Evolutionary conservation across 1,140 invertebrate species (phyloP), one percentile per base, ranked within the genome.

Genomic region (Atta colombica): DNA sequence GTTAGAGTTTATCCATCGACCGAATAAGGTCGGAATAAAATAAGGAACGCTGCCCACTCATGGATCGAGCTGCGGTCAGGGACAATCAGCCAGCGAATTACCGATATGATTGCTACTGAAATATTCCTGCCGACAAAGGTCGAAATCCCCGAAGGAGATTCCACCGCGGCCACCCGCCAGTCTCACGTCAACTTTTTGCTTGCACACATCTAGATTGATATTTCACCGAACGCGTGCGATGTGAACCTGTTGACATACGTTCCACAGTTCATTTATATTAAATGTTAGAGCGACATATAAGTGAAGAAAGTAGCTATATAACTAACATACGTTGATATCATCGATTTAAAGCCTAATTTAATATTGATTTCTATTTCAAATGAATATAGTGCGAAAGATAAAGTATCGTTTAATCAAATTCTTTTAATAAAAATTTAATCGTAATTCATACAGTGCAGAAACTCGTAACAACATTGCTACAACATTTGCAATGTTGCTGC

Each of bases 51-150:
- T 93, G 88, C 86, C 89, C 92, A 88, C 92, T 93, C 91, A 92
- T 91, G 92, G 93, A 93, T 90, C 87, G 85, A 71, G 78, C 93
- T 95, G 95, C 93, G 95, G 94, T 95, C 94, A 95, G 94, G 94
- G 94, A 95, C 94, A 95, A 95, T 95, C 94, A 95, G 90, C 92
- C 88, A 91, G 85, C 90, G 93, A 95, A 95, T 95, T 95, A 95
- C 94, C 94, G 93, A 95, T 95, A 95, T 95, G 94, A 95, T 95
- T 95, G 94, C 94, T 94, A 95, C 95, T 94, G 94, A 95, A 94
- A 94, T 94, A 94, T 94, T 93, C 92, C 88, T 77, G 92, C 94
- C 94, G 94, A 95, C 94, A 95, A 95, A 95, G 94, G 89, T 93
- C 65, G 78, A 74, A 77, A 66, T 18, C 55, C 65, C 55, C 51